phyloP scores from a whole-genome alignment of 1,140 invertebrate species.

The Euwallacea fornicatus region DNA sequence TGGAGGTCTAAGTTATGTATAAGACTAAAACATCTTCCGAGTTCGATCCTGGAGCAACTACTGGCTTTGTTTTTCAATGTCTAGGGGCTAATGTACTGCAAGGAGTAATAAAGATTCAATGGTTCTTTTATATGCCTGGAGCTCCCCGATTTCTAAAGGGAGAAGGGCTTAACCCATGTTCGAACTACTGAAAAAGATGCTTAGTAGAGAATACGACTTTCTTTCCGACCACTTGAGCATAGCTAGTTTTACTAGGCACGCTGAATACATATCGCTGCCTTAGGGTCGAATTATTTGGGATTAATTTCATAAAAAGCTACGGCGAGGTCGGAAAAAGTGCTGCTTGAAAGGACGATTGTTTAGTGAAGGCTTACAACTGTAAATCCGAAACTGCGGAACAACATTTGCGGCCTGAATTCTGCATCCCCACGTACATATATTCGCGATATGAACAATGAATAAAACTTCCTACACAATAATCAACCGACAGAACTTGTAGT shows the following conservation, averaged over 20 bases:
- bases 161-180: conserved; percentile 28
- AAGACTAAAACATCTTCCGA: neutral
- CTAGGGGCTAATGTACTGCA: conserved; percentile 38
- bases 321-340: no score
- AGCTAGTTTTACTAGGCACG: conserved; percentile 36
- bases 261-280: conserved; percentile 34
- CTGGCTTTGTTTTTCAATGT: conserved; percentile 35
- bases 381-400: conserved; percentile 7
- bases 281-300: conserved; percentile 1
- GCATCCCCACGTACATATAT: conserved; percentile 17
- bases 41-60: conserved; percentile 26
- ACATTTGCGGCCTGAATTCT: conserved; percentile 2
- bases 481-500: conserved; percentile 22
- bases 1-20: no score
- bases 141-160: conserved; percentile 35
- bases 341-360: neutral
- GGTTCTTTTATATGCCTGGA: conserved; percentile 37
- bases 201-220: conserved; percentile 38
- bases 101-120: conserved; percentile 38
- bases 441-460: conserved; percentile 25
- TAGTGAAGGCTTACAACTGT: neutral
- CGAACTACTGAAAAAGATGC: conserved; percentile 38
- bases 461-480: conserved; percentile 28
- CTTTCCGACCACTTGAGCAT: conserved; percentile 36
- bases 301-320: neutral